These are phyloP conservation scores for Agrilus mali DNA, from an alignment of 2,888 invertebrate species.

Conservation along the genomic window DNA sequence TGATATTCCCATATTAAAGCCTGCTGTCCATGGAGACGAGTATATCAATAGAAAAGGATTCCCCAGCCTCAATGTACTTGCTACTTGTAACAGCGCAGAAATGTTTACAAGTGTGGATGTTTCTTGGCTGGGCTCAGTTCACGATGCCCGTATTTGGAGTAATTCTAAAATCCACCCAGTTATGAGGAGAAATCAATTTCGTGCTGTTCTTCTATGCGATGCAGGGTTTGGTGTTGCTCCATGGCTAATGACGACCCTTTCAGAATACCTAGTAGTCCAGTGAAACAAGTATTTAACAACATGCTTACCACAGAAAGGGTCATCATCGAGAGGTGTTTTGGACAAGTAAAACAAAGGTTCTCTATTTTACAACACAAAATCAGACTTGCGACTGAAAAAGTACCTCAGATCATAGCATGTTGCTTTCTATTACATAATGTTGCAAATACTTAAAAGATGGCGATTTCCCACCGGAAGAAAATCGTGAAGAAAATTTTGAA, in stretches of 20 bases:
- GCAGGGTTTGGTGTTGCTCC: conserved; percentile 13
- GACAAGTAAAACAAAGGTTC: conserved; percentile 11
- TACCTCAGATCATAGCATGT: neutral
- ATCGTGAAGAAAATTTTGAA: no score
- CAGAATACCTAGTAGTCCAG: conserved; percentile 9
- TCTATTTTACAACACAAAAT: conserved; percentile 1
- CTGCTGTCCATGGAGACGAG: conserved; percentile 2
- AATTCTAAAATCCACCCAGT: conserved; percentile 3
- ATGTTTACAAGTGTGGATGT: conserved; percentile 7
- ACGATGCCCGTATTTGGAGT: conserved; percentile 6
- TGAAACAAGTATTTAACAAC: conserved; percentile 8
- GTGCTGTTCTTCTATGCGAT: conserved; percentile 11
- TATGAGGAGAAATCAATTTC: no score
- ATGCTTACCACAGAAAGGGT: conserved; percentile 9
- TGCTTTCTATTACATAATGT: neutral
- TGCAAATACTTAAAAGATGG: neutral
- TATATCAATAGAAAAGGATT: conserved; percentile 9
- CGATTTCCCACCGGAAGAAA: neutral
- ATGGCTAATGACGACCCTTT: conserved; percentile 12
- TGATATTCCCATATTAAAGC: conserved; percentile 4
- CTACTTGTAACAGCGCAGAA: conserved; percentile 6
- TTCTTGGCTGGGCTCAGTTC: conserved; percentile 6
- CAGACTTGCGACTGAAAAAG: neutral
- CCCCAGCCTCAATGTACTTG: conserved; percentile 7
- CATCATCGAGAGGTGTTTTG: conserved; percentile 14